phyloP scores from a whole-genome alignment of 2,797 vertebrate genomes.

The Gymnopithys bicolor region DNA sequence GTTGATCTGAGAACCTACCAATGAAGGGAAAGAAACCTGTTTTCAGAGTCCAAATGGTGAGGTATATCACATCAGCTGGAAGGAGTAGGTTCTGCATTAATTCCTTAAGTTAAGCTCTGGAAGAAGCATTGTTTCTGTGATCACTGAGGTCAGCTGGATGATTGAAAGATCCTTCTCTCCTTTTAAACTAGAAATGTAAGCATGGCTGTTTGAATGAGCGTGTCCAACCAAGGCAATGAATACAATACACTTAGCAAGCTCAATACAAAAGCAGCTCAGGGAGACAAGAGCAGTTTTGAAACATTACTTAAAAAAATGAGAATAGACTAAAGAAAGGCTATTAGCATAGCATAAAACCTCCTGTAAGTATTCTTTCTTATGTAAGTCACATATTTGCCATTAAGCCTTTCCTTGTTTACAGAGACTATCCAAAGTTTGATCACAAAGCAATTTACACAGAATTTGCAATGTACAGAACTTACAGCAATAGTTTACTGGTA shows the following conservation, averaged over 20 bases:
- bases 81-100: not conserved
- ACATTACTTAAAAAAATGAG: not conserved
- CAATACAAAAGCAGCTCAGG: not conserved
- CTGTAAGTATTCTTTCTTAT: not conserved
- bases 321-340: not conserved
- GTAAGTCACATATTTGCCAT: not conserved
- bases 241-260: not conserved
- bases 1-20: not conserved
- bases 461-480: not conserved
- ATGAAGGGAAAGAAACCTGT: not conserved
- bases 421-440: not conserved
- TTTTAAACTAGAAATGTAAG: not conserved
- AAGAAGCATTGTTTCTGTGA: not conserved
- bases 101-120: not conserved
- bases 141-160: not conserved
- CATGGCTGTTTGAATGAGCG: not conserved
- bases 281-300: not conserved
- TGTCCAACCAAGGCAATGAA: not conserved
- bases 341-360: not conserved
- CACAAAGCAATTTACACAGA: not conserved
- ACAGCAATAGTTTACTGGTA: not conserved
- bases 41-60: not conserved
- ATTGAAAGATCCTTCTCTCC: not conserved
- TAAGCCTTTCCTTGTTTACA: not conserved
- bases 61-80: not conserved